Percentiles rank a stretch among this genome's conserved stretches.
Evolutionary conservation across 2,113 vertebrate genomes (phyloP).

Genomic region (Rhea americana): DNA sequence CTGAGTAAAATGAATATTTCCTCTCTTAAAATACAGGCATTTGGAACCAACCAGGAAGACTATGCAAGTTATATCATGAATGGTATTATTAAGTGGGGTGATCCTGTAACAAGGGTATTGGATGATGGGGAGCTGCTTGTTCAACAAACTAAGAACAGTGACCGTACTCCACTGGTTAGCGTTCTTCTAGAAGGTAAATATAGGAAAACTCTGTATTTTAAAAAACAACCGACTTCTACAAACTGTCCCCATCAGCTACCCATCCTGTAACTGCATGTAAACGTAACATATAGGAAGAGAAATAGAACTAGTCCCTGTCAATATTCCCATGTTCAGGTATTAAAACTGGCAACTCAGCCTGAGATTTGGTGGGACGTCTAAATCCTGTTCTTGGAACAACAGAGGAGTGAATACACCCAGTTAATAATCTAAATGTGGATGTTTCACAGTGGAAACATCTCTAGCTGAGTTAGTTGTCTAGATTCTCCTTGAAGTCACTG

Average conservation of each 20-base stretch:
- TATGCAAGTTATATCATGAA: constrained; percentile 98
- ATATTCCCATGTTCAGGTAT: neutral
- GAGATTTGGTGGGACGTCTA: neutral
- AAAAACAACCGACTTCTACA: rapidly evolving
- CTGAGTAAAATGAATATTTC: neutral
- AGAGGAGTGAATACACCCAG: neutral
- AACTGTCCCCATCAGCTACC: neutral
- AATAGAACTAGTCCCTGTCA: too few relatives aligned
- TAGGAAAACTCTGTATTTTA: rapidly evolving
- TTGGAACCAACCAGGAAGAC: constrained; percentile 96
- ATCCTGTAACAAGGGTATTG: constrained; percentile 87
- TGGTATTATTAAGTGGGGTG: constrained; percentile 94
- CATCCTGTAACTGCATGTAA: neutral
- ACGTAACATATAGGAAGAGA: rapidly evolving
- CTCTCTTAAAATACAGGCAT: constrained; percentile 78
- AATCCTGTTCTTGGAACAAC: neutral
- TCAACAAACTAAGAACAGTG: constrained; percentile 95
- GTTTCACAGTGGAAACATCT: neutral
- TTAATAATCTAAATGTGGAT: neutral
- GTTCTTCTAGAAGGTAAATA: constrained; percentile 90
- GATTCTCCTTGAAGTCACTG: neutral
- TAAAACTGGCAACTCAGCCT: neutral
- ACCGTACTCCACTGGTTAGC: constrained; percentile 93
- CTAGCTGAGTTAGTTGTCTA: neutral
- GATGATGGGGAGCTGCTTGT: constrained; percentile 93